Evolutionary conservation across 2,888 invertebrate species (phyloP).

Genomic region (Mellilla xanthometata): DNA sequence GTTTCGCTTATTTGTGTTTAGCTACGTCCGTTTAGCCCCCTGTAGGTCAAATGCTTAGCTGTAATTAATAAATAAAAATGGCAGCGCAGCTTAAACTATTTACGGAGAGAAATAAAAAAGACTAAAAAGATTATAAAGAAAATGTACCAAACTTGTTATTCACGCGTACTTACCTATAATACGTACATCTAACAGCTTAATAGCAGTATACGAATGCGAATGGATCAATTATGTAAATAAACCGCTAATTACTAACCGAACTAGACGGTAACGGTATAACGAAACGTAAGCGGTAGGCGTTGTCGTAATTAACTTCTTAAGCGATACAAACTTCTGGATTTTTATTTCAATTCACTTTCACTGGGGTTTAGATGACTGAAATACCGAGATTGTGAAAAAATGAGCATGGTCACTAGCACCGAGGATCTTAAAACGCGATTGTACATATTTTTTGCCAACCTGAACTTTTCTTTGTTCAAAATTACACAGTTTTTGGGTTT

Average conservation of each 20-base stretch:
- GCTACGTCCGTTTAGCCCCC: no score
- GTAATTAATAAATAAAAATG: no score
- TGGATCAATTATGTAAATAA: conserved; percentile 30
- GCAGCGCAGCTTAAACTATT: no score
- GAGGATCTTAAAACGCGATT: no score
- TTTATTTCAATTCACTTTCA: conserved; percentile 16
- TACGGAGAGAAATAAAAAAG: no score
- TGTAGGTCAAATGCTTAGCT: no score
- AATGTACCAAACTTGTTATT: conserved; percentile 5
- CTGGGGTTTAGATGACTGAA: background rate
- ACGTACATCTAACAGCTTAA: conserved; percentile 22
- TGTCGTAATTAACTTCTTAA: conserved; percentile 14
- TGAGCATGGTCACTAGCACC: no score
- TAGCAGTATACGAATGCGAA: conserved; percentile 25
- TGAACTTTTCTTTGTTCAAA: no score
- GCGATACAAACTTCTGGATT: conserved; percentile 7
- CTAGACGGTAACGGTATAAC: conserved; percentile 19
- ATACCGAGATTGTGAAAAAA: no score
- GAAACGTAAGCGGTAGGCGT: conserved; percentile 17
- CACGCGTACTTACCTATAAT: background rate
- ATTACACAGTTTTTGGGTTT: no score
- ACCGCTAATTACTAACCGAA: conserved; percentile 12
- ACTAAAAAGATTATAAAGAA: background rate
- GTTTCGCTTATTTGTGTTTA: no score
- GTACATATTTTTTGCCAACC: no score